These are phyloP conservation scores for Oreochromis spilurus DNA, from an alignment of 2,113 vertebrate genomes.

Conservation along the genomic window DNA sequence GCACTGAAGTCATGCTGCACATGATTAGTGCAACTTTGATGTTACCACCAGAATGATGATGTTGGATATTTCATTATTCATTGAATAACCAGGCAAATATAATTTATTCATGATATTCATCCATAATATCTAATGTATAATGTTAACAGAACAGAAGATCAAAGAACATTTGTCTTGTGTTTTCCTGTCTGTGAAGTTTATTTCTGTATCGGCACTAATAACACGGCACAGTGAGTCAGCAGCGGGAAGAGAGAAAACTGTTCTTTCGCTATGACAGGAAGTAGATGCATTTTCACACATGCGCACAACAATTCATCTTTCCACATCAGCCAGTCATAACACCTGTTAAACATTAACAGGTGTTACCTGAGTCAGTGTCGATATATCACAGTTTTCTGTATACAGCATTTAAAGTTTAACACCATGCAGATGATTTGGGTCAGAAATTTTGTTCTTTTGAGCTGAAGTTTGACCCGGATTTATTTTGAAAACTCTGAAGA, in stretches of 20 bases:
- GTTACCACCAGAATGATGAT: not conserved
- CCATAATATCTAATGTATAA: not conserved
- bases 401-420: not conserved
- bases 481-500: not conserved
- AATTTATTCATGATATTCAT: not conserved
- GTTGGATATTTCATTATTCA: not conserved
- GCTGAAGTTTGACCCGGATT: not conserved
- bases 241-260: not conserved
- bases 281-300: not conserved
- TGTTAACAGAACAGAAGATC: not conserved
- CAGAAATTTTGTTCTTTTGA: not conserved
- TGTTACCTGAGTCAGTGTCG: not conserved
- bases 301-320: not conserved
- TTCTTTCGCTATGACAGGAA: not conserved
- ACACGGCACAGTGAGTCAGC: fast-evolving
- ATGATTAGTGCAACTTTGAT: not conserved
- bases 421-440: fast-evolving
- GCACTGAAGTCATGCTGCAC: not conserved
- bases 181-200: not conserved
- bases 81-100: not conserved
- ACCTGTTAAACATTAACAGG: not conserved
- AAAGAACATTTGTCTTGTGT: fast-evolving
- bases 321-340: not conserved
- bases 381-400: not conserved
- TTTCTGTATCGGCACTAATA: not conserved